Conservation (phyloP, 1,140 invertebrate species). For the Sinella curviseta region DNA sequence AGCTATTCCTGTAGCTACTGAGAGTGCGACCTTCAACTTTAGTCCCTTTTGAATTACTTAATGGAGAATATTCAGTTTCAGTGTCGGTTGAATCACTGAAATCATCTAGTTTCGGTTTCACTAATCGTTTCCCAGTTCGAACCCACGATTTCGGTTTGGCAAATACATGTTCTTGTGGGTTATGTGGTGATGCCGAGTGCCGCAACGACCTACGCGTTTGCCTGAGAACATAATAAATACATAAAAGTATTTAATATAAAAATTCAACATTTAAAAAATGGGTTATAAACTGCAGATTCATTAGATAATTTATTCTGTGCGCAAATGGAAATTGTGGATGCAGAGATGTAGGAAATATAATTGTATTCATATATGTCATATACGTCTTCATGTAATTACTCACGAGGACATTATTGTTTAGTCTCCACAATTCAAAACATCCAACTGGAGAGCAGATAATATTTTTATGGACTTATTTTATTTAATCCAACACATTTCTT, state of each 20-base stretch:
- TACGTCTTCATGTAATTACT: too few relatives aligned
- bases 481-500: too few relatives aligned
- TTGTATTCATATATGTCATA: too few relatives aligned
- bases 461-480: too few relatives aligned
- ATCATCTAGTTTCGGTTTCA: not conserved
- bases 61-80: not conserved
- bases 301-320: too few relatives aligned
- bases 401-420: not conserved
- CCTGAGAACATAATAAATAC: not conserved
- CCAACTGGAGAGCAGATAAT: too few relatives aligned
- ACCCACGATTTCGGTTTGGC: not conserved
- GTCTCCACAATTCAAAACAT: not conserved
- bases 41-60: not conserved
- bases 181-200: not conserved
- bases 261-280: not conserved
- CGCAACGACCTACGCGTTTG: not conserved
- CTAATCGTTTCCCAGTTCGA: not conserved
- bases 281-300: not conserved
- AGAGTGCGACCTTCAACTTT: not conserved
- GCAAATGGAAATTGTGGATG: too few relatives aligned
- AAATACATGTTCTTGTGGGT: not conserved
- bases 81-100: slow-evolving; percentile 6
- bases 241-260: not conserved
- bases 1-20: too few relatives aligned
- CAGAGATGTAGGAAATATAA: too few relatives aligned